Evolutionary conservation across 2,113 vertebrate species (phyloP), one percentile per base, ranked within the genome.

Genomic region (Zapus hudsonius): DNA sequence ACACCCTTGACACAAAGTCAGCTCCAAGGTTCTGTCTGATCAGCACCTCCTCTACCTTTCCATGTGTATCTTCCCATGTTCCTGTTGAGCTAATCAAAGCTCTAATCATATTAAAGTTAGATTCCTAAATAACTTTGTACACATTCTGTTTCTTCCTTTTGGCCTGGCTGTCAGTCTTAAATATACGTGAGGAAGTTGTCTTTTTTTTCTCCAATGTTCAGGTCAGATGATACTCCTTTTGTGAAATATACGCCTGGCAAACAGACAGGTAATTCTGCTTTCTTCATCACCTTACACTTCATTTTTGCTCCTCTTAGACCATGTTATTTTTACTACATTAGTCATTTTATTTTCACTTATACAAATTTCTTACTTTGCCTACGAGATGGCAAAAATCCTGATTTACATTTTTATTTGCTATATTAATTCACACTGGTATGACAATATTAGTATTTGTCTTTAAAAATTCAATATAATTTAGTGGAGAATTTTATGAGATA

Each of bases 321-420:
- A n/a, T 31, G 22, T 36, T 59, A 84, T 55, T 91, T 95, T 79
- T 63, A 89, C 15, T 75, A 86, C n/a, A 13, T 59, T 55, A 33
- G 52, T 52, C 52, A 20, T 12, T 7, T n/a, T n/a, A 16, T 31
- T 31, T 52, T 78, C 52, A 52, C 52, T 52, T 52, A 89, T 40
- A 38, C 31, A 63, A 73, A 12, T 47, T 86, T 33, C 19, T 73
- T 27, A 61, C 25, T 90, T 73, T 31, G 84, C 64, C n/a, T 79
- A 84, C 16, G 67, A 84, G 52, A 29, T 47, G 25, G 38, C 5
- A 89, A 76, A 82, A 33, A 66, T 33, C 42, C 75, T 74, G 36
- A 73, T 84, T 85, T 78, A 40, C 6, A 3, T 88, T 88, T 47
- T 61, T 27, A 92, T 64, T 94, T 92, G 64, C 23, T 36, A 84